A percentile compares a stretch with the other conserved stretches of the same genome.
These are phyloP conservation scores for Cryptocephalus primarius DNA, from an alignment of 2,888 invertebrate genomes.

Conservation along the genomic window DNA sequence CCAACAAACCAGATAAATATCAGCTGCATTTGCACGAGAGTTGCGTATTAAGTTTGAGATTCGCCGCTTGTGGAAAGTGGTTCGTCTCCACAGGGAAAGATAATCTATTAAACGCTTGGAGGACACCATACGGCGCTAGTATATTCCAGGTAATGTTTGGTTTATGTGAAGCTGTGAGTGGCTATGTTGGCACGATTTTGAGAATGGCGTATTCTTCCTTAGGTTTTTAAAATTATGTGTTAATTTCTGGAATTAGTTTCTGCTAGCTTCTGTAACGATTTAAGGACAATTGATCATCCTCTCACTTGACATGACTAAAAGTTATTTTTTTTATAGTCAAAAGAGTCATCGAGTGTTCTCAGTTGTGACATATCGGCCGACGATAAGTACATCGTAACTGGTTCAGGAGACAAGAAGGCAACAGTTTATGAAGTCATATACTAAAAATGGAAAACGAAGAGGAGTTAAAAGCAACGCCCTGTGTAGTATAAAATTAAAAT, in stretches of 20 bases:
- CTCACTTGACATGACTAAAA: not conserved
- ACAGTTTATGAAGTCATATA: conserved; percentile 95
- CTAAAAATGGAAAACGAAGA: conserved; percentile 33
- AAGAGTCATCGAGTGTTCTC: conserved; percentile 94
- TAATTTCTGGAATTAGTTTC: not conserved
- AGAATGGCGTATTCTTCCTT: not conserved
- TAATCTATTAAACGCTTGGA: conserved; percentile 93
- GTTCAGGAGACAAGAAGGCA: conserved; percentile 96
- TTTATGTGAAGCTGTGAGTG: not conserved
- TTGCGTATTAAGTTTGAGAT: conserved; percentile 90
- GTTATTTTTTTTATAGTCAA: conserved; percentile 53
- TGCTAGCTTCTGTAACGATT: not conserved
- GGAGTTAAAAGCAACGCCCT: conserved; percentile 6
- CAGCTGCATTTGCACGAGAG: conserved; percentile 93
- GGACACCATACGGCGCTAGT: conserved; percentile 95
- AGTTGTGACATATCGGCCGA: conserved; percentile 97
- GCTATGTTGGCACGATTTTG: not conserved
- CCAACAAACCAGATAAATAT: conserved; percentile 88
- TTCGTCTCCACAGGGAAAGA: conserved; percentile 99
- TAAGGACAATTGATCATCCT: not conserved
- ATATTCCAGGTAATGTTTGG: conserved; percentile 77
- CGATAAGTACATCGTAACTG: conserved; percentile 96
- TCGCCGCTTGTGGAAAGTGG: conserved; percentile 96
- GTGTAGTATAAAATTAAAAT: conserved; percentile 24
- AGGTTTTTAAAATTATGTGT: not conserved